These are phyloP conservation scores for Delphinapterus leucas DNA, from an alignment of 2,113 vertebrate species.

Conservation along the genomic window DNA sequence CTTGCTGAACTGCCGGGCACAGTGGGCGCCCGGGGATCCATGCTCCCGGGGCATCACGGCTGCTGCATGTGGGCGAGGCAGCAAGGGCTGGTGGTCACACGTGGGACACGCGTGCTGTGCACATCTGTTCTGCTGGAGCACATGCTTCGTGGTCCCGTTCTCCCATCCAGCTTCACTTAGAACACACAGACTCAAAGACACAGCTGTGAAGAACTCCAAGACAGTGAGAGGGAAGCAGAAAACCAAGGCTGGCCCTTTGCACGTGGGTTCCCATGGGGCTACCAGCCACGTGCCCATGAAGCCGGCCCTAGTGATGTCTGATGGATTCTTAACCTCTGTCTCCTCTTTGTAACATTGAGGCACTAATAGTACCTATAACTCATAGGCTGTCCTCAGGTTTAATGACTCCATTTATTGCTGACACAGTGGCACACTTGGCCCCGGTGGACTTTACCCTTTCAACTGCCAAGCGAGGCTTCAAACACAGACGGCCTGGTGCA, in stretches of 20 bases:
- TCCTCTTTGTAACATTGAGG: neutral
- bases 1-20: neutral
- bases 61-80: rapidly evolving
- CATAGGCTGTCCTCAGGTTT: neutral
- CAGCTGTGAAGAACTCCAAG: neutral
- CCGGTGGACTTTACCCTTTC: neutral
- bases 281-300: neutral
- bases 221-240: no score
- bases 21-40: neutral
- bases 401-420: neutral
- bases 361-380: neutral
- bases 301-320: neutral
- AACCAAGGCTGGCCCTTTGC: neutral
- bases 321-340: neutral
- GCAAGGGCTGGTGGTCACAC: rapidly evolving
- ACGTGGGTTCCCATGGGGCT: rapidly evolving
- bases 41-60: rapidly evolving
- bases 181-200: neutral
- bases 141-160: neutral
- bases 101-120: rapidly evolving
- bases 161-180: neutral
- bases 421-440: neutral
- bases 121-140: rapidly evolving
- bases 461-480: neutral
- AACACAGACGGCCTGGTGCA: neutral